phyloP scores from a whole-genome alignment of 2,113 vertebrate genomes.

The Odocoileus virginianus region DNA sequence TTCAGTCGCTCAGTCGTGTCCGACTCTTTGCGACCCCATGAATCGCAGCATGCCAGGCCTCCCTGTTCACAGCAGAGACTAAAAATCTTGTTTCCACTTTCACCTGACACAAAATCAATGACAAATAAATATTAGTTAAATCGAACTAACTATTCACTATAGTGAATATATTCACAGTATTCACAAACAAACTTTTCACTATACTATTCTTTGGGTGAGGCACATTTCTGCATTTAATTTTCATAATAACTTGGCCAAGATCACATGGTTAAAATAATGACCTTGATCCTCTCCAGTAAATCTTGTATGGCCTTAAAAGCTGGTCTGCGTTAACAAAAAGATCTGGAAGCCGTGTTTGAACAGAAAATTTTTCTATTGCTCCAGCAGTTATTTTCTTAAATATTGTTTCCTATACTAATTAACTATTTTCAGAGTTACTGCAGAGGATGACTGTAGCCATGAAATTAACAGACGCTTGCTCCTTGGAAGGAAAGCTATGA shows the following conservation, averaged over 20 bases:
- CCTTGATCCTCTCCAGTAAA: background rate
- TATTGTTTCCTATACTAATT: background rate
- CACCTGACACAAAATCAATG: background rate
- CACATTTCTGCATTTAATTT: background rate
- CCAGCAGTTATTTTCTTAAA: background rate
- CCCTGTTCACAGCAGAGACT: background rate
- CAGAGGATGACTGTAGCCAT: background rate
- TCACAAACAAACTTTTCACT: background rate
- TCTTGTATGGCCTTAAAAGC: background rate
- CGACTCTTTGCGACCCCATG: no score
- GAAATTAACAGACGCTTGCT: background rate
- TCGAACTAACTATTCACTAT: background rate
- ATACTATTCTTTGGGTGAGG: background rate
- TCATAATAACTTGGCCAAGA: background rate
- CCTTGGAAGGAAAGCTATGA: background rate
- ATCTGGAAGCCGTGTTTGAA: background rate
- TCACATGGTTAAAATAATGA: background rate
- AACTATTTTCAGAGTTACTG: background rate
- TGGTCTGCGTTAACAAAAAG: background rate
- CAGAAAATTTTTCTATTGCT: background rate
- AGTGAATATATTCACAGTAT: background rate
- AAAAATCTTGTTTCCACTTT: background rate
- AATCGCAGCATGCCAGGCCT: no score
- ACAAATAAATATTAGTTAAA: background rate
- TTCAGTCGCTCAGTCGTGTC: no score